A percentile compares a stretch with the other conserved stretches of the same genome.
Evolutionary conservation across 2,797 vertebrate species (phyloP).

Genomic region (Lophius americanus): DNA sequence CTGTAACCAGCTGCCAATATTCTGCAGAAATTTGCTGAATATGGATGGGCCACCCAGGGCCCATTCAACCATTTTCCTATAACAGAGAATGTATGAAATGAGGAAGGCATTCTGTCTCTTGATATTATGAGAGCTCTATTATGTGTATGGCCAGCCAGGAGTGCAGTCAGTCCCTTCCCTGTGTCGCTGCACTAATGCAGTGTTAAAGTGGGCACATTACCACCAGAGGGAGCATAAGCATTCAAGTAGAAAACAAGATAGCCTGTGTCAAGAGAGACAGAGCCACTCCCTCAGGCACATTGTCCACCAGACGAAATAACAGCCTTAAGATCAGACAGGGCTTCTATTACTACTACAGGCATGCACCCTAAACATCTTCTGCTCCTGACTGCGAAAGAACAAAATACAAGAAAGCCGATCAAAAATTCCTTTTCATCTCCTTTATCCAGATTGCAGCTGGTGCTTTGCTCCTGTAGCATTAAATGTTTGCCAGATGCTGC

Average conservation of each 20-base stretch:
- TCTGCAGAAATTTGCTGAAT: constrained; percentile 36
- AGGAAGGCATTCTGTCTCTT: constrained; percentile 62
- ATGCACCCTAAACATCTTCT: constrained; percentile 62
- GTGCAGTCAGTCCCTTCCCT: constrained; percentile 67
- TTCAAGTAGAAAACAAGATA: constrained; percentile 84
- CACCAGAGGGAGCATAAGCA: constrained; percentile 88
- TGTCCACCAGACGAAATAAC: constrained; percentile 79
- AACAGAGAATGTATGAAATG: constrained; percentile 65
- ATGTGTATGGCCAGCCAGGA: constrained; percentile 69
- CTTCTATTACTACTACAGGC: constrained; percentile 77
- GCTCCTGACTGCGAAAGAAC: constrained; percentile 52
- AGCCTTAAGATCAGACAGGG: constrained; percentile 80
- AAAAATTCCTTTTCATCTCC: constrained; percentile 73
- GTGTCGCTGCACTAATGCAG: constrained; percentile 79
- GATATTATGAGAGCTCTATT: constrained; percentile 65
- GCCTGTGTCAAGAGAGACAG: constrained; percentile 77
- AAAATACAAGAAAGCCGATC: constrained; percentile 72
- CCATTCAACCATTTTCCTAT: constrained; percentile 60
- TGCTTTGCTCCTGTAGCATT: constrained; percentile 55
- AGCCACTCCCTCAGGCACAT: constrained; percentile 76
- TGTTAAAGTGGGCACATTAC: constrained; percentile 85
- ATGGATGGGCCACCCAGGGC: constrained; percentile 39
- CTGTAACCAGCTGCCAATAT: constrained; percentile 35
- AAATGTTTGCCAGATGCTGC: constrained; percentile 59
- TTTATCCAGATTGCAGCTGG: constrained; percentile 59